phyloP scores from a whole-genome alignment of 2,888 invertebrate genomes.

The Bellardia bayeri region DNA sequence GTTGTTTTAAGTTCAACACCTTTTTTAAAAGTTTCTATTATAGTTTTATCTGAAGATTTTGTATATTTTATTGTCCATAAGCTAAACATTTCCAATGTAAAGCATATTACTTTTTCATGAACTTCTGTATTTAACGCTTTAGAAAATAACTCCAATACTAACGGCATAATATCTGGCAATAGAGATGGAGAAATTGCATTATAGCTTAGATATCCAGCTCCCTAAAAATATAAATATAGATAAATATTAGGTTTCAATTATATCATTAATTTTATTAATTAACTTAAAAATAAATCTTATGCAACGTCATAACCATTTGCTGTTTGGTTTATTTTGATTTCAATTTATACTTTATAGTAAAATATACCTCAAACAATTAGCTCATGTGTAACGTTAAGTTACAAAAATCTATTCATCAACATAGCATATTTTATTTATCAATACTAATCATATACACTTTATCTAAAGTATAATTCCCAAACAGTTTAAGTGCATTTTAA shows the following conservation, averaged over 20 bases:
- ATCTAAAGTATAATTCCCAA: too few relatives aligned
- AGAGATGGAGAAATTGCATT: slow-evolving; percentile 88
- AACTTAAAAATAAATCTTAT: too few relatives aligned
- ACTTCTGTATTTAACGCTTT: slow-evolving; percentile 94
- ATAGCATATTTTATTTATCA: too few relatives aligned
- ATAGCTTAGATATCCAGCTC: slow-evolving; percentile 89
- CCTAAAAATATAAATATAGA: slow-evolving; percentile 82
- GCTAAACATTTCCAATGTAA: slow-evolving; percentile 91
- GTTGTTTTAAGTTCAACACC: slow-evolving; percentile 91
- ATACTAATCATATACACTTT: too few relatives aligned
- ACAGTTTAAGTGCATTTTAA: too few relatives aligned
- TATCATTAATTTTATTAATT: too few relatives aligned
- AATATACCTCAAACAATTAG: too few relatives aligned
- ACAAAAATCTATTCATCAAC: too few relatives aligned
- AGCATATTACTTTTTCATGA: slow-evolving; percentile 95
- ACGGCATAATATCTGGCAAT: slow-evolving; percentile 86
- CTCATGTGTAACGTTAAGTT: too few relatives aligned
- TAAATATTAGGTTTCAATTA: not conserved
- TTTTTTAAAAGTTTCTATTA: slow-evolving; percentile 89
- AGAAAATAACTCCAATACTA: slow-evolving; percentile 88
- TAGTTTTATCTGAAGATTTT: slow-evolving; percentile 87
- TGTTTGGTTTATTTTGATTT: too few relatives aligned
- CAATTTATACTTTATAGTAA: too few relatives aligned
- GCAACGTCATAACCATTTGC: too few relatives aligned
- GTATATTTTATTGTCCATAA: slow-evolving; percentile 90